Conservation (phyloP, 1,140 invertebrate genomes). For the Drosophila simulans region DNA sequence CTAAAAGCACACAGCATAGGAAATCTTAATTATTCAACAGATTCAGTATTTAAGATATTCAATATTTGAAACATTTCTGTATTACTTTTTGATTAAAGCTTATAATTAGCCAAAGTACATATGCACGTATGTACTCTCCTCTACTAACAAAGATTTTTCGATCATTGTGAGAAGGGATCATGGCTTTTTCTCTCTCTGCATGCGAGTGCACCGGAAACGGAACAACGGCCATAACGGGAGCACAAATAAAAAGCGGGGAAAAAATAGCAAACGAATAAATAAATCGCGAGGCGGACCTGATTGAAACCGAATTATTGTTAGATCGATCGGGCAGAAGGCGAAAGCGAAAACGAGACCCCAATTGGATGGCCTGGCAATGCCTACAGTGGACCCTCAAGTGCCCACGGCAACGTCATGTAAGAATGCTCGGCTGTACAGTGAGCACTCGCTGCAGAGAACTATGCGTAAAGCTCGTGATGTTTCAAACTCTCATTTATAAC, state of each 20-base stretch:
- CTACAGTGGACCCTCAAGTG: slow-evolving; percentile 67
- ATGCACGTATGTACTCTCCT: no score
- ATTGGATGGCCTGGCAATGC: slow-evolving; percentile 55
- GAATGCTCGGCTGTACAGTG: slow-evolving; percentile 3
- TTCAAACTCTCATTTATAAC: no score
- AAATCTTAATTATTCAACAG: no score
- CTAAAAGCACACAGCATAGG: no score
- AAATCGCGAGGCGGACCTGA: slow-evolving; percentile 63
- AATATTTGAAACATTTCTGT: no score
- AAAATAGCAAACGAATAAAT: slow-evolving; percentile 50
- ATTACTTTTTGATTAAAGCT: no score
- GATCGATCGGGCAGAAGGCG: slow-evolving; percentile 67
- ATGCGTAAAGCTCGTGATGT: no score
- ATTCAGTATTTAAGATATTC: no score
- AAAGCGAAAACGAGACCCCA: slow-evolving; percentile 66
- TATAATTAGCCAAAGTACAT: no score
- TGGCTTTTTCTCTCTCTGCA: slow-evolving; percentile 8
- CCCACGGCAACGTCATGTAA: slow-evolving; percentile 63
- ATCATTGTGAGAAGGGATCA: no score
- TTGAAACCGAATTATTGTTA: slow-evolving; percentile 81
- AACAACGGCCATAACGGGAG: slow-evolving; percentile 42
- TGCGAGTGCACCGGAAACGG: slow-evolving; percentile 31
- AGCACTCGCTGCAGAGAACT: neutral
- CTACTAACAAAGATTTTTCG: neutral
- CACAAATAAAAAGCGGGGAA: slow-evolving; percentile 39